phyloP scores from a whole-genome alignment of 1,140 invertebrate species.

The Drosophila bocki region DNA sequence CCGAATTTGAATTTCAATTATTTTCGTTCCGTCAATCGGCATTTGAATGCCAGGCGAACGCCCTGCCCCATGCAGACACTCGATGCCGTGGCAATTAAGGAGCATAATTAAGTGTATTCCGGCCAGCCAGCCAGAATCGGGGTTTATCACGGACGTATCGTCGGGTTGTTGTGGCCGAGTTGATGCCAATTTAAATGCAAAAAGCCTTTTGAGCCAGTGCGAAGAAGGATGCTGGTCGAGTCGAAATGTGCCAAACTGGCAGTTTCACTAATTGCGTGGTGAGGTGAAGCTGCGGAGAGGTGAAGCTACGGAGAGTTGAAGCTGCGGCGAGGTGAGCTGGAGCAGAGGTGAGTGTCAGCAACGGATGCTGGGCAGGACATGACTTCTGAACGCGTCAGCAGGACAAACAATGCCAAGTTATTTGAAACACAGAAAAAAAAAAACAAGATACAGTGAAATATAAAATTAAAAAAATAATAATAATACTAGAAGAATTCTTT shows the following conservation, averaged over 20 bases:
- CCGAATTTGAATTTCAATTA: conserved; percentile 75
- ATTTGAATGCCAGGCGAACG: conserved; percentile 51
- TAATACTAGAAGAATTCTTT: too few species aligned
- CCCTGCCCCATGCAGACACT: conserved; percentile 35
- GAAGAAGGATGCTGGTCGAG: conserved; percentile 39
- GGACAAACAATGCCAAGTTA: conserved; percentile 65
- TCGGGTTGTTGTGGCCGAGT: conserved; percentile 21
- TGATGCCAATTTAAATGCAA: conserved; percentile 78
- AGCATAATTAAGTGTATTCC: conserved; percentile 70
- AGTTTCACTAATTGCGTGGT: conserved; percentile 69
- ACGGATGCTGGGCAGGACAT: conserved; percentile 28
- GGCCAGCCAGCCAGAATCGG: conserved; percentile 17
- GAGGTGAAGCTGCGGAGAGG: conserved; percentile 8
- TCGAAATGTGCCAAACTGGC: conserved; percentile 70
- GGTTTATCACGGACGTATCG: conserved; percentile 46
- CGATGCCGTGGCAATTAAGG: conserved; percentile 71
- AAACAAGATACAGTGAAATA: background rate
- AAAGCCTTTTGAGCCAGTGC: conserved; percentile 60
- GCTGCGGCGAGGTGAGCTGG: background rate
- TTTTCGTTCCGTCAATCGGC: conserved; percentile 53
- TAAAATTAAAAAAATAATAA: background rate
- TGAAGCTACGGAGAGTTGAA: background rate
- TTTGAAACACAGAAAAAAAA: conserved; percentile 14
- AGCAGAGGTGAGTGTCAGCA: background rate
- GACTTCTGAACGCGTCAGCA: conserved; percentile 21